Base-by-base conservation (phyloP, 2,113 vertebrate genomes). In the Hiodon alosoides region DNA sequence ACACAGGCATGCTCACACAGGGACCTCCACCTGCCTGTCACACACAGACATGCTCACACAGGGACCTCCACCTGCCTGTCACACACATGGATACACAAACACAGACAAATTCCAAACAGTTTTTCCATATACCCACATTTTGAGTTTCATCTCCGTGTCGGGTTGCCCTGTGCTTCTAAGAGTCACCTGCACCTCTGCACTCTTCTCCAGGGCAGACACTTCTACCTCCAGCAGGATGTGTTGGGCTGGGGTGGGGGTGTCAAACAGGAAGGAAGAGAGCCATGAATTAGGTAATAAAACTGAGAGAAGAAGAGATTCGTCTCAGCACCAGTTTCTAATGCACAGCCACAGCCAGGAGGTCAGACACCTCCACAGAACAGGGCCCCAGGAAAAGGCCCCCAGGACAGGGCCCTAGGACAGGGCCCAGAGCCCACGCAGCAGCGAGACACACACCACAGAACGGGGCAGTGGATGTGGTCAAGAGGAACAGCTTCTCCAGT, bases 401-500 rank as follows among this genome's bases (percentile, higher is more conserved):
- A n/a, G n/a, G n/a, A n/a, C n/a, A n/a, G n/a, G n/a, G 61, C 61
- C 14, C 9, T 1, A 31, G n/a, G 31, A 31, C 31, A 31, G 16
- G 61, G 4, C 7, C 1, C 14, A 16, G 4, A 17, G 14, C 53
- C 61, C 16, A 50, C 6, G 74, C 50, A 3, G 3, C 61, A 75
- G 9, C 31, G 31, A 75, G 16, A 70, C 4, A 77, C 77, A 81
- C 83, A 97, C 96, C 85, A 73, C 96, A 98, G 78, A 90, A 98
- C 0, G 96, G 96, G 5, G 87, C 69, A 2, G 71, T 79, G 65
- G 93, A 77, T 2, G 89, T 84, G 0, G 96, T 98, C 75, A 90
- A 78, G 70, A 98, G 87, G 83, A 93, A 98, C 2, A 95, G 82
- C 70, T 85, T 92, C 72, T 93, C 89, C 83, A 94, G 90, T 81